A percentile compares a stretch with the other conserved stretches of the same genome.
Conservation (phyloP, 2,113 vertebrate genomes). For the Antidorcas marsupialis region DNA sequence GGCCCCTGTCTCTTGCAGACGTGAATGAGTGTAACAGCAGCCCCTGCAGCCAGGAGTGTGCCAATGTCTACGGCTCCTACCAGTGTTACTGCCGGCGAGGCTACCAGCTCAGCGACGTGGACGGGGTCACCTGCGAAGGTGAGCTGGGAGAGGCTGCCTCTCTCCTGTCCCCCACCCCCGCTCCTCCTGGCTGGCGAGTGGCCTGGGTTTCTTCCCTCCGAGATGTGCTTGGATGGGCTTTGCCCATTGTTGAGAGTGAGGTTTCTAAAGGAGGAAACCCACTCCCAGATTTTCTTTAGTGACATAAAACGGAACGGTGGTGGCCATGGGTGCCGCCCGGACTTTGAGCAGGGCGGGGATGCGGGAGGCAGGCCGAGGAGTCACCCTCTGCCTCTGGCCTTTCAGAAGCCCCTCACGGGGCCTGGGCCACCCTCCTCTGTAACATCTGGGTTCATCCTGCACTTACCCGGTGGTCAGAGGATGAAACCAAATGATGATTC, state of each 20-base stretch:
- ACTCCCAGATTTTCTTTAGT: fast-evolving
- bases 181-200: not conserved
- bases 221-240: not conserved
- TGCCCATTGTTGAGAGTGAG: fast-evolving
- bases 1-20: conserved; percentile 74
- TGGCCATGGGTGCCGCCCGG: fast-evolving
- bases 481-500: fast-evolving
- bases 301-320: fast-evolving
- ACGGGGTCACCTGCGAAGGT: conserved; percentile 96
- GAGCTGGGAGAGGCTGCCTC: not conserved
- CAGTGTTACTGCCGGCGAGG: conserved; percentile 98
- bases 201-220: too few relatives aligned
- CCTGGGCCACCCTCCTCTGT: not conserved
- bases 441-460: not conserved
- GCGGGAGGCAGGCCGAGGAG: fast-evolving
- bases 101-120: conserved; percentile 96
- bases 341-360: fast-evolving
- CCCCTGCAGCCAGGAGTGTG: conserved; percentile 96
- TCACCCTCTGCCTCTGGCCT: not conserved
- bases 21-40: conserved; percentile 92
- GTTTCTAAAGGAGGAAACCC: not conserved
- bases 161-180: not conserved
- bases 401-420: not conserved
- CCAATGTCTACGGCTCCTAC: conserved; percentile 96
- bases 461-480: fast-evolving